Conservation (phyloP, 2,797 vertebrate genomes). For the Podargus strigoides region DNA sequence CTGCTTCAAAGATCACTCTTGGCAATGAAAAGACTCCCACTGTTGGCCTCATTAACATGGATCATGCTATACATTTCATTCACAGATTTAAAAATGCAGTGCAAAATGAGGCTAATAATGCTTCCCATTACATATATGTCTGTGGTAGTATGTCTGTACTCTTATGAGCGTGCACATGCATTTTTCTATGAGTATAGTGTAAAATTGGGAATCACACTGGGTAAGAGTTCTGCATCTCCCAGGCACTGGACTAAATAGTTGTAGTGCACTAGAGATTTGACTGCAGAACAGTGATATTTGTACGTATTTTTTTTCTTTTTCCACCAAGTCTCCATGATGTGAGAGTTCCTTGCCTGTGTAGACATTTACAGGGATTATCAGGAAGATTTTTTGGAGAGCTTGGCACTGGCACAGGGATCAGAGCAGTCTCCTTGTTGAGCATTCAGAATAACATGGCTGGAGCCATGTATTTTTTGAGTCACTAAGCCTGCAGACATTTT, state of each 20-base stretch:
- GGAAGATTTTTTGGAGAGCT: not conserved
- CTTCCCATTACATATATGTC: rapidly evolving
- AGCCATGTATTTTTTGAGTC: not conserved
- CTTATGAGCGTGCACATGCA: rapidly evolving
- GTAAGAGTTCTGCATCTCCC: not conserved
- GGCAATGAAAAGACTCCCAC: not conserved
- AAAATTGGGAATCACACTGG: not conserved
- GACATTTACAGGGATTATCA: not conserved
- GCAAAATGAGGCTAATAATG: not conserved
- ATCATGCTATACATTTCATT: not conserved
- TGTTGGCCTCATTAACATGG: not conserved
- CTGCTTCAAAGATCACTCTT: not conserved
- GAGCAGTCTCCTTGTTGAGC: not conserved
- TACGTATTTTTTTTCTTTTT: not conserved
- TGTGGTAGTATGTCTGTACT: not conserved
- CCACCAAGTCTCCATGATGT: not conserved
- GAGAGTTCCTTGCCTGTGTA: not conserved
- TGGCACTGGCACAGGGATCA: not conserved
- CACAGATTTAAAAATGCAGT: not conserved
- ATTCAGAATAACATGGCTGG: not conserved
- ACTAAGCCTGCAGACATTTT: not conserved
- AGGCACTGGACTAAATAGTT: not conserved
- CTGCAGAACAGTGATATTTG: not conserved
- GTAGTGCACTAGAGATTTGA: not conserved
- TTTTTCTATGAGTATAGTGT: not conserved